These are phyloP conservation scores for Fopius arisanus DNA, from an alignment of 1,140 invertebrate species.

Conservation along the genomic window DNA sequence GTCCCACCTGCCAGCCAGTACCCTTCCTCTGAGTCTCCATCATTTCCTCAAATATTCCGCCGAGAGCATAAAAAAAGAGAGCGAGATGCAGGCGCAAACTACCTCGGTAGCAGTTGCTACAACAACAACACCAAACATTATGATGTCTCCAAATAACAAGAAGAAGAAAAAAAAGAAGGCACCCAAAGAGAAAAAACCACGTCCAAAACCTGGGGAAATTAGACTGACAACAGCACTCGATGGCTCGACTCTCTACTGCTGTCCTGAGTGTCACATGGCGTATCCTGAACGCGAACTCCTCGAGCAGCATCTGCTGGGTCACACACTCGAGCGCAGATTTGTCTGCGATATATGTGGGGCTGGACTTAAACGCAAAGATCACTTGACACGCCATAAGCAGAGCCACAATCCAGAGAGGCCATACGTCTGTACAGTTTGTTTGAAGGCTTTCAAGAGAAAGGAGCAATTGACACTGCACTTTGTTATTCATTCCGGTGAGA, in stretches of 20 bases:
- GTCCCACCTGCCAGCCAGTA: constrained; percentile 76
- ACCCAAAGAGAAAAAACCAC: constrained; percentile 79
- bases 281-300: constrained; percentile 82
- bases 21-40: constrained; percentile 79
- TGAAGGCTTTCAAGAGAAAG: constrained; percentile 86
- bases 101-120: constrained; percentile 67
- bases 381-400: constrained; percentile 81
- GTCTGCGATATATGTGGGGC: constrained; percentile 88
- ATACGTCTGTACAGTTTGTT: constrained; percentile 82
- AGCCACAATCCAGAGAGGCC: constrained; percentile 82
- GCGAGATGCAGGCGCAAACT: constrained; percentile 68
- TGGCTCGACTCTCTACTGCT: constrained; percentile 83
- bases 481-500: constrained; percentile 86
- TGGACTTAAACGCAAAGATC: constrained; percentile 83
- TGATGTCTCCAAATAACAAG: constrained; percentile 68
- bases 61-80: constrained; percentile 78
- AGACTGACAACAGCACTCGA: constrained; percentile 82
- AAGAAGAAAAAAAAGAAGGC: constrained; percentile 86
- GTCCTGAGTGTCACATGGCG: constrained; percentile 86
- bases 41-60: constrained; percentile 86
- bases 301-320: constrained; percentile 82
- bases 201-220: constrained; percentile 84
- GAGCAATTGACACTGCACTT: constrained; percentile 85
- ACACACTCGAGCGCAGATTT: constrained; percentile 81
- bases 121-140: constrained; percentile 61